Conservation (phyloP, 92 coral and sea anemone species). For the Epizoanthus stellaris region DNA sequence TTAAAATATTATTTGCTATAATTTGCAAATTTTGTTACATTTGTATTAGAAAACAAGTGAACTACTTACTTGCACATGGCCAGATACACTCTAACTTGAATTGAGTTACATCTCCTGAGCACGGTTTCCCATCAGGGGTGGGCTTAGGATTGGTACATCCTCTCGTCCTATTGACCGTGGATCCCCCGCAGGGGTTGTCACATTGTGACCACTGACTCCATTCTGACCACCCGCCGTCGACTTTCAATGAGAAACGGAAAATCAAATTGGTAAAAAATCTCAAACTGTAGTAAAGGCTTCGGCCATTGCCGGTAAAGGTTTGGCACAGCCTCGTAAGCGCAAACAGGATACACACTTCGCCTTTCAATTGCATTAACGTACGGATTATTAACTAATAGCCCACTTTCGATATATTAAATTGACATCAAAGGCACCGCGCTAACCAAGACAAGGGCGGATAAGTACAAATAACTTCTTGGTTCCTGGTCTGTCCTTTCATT, state of each 20-base stretch:
- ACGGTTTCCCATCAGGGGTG: slow-evolving; percentile 83
- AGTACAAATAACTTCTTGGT: too few species aligned
- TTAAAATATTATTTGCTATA: too few species aligned
- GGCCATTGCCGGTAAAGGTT: not conserved
- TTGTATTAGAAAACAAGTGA: not conserved
- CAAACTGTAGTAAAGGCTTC: not conserved
- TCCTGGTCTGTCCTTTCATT: too few species aligned
- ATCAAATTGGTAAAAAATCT: not conserved
- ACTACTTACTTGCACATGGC: slow-evolving; percentile 90
- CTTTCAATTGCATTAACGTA: too few species aligned
- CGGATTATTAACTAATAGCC: too few species aligned
- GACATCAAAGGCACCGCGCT: too few species aligned
- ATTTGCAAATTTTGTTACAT: not conserved
- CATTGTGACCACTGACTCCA: slow-evolving; percentile 99
- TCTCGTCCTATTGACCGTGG: slow-evolving; percentile 87
- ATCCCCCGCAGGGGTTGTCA: slow-evolving; percentile 95
- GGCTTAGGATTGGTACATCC: slow-evolving; percentile 86
- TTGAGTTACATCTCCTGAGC: slow-evolving; percentile 70
- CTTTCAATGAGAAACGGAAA: slow-evolving; percentile 37
- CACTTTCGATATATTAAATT: too few species aligned
- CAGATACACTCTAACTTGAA: slow-evolving; percentile 90
- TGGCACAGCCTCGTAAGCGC: not conserved
- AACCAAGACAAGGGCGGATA: too few species aligned
- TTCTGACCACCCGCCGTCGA: slow-evolving; percentile 93
- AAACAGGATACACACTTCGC: too few species aligned